Evolutionary conservation across 2,113 vertebrate species (phyloP), one percentile per base, ranked within the genome.

Genomic region (Mus spicilegus): DNA sequence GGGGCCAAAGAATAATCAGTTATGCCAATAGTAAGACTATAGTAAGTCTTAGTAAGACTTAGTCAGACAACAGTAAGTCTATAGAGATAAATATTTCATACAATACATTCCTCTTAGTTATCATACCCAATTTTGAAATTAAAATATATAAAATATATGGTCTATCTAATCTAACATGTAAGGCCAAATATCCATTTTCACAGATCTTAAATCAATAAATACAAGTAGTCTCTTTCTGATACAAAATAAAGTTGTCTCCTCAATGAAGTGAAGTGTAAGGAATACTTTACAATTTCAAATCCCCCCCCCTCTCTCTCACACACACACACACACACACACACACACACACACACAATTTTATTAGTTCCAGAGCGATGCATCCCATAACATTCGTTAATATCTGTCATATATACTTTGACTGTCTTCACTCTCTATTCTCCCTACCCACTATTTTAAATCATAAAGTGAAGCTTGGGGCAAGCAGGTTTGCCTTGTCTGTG

Each of bases 1-100:
- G 49, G n/a, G 28, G 56, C 73, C 93, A 87, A 73, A 86, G 73
- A 92, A 51, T 95, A 92, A 91, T 75, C 56, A 96, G 73, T 73
- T 95, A 56, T 72, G 30, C 26, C 75, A 81, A 88, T 39, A 46
- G 12, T 19, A 54, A 86, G 51, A 91, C 65, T 69, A 69, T 69
- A 69, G 67, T 16, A 69, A 69, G 30, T 69, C 67, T 69, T 69
- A 69, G 67, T 69, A 69, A 69, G 67, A 16, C 30, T 69, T 69
- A 69, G 67, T 69, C 30, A 69, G 30, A 33, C 67, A 33, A 13
- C 12, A 16, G 30, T 14, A 77, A 81, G 5, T 54, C 76, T 51
- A 65, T 46, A 93, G 69, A 84, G 39, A 84, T 4, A 28, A 91
- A 75, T 90, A 36, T 70, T 73, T 93, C 19, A 20, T 89, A 78